These are phyloP conservation scores for Amphipoea oculea DNA, from an alignment of 2,888 invertebrate genomes.

Conservation along the genomic window DNA sequence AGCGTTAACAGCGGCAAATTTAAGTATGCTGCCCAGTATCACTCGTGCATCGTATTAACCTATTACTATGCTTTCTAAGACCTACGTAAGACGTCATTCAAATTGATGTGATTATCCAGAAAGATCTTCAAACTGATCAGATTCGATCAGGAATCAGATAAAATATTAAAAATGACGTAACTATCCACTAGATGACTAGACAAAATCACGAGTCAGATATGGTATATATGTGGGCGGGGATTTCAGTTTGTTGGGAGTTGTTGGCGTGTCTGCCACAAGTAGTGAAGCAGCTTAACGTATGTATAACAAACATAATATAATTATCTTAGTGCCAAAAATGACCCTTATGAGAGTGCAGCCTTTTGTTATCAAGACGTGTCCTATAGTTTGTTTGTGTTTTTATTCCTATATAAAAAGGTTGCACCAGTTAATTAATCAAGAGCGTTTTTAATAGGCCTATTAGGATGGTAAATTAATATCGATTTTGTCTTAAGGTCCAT, in stretches of 20 bases:
- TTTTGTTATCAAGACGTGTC: conserved; percentile 47
- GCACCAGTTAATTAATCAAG: conserved; percentile 58
- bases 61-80: background rate
- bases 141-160: too few species aligned
- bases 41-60: background rate
- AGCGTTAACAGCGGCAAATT: background rate
- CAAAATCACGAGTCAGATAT: background rate
- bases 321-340: conserved; percentile 70
- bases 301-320: conserved; percentile 50
- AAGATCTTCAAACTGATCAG: background rate
- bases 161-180: background rate
- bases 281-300: conserved; percentile 8
- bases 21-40: background rate
- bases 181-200: background rate
- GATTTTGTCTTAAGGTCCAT: conserved; percentile 79
- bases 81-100: background rate
- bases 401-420: conserved; percentile 41
- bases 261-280: background rate
- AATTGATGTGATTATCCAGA: background rate
- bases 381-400: conserved; percentile 31
- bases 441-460: conserved; percentile 82
- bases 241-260: too few species aligned
- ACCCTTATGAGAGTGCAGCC: conserved; percentile 57
- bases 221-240: background rate
- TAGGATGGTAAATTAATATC: conserved; percentile 75